Evolutionary conservation across 2,888 invertebrate species (phyloP).

Genomic region (Pseudeuparius sepicola): DNA sequence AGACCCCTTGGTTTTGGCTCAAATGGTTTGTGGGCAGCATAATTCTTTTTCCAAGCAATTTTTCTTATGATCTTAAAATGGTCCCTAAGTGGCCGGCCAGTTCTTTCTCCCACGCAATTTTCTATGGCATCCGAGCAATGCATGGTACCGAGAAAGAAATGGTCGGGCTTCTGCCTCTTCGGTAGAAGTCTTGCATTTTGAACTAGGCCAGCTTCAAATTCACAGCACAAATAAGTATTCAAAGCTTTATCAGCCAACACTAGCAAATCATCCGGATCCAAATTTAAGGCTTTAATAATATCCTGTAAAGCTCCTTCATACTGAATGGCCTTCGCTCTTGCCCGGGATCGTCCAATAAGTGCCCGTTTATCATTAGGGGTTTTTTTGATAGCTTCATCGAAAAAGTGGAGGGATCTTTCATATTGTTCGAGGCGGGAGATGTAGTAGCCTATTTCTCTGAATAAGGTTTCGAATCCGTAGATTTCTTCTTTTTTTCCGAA

Average conservation of each 20-base stretch:
- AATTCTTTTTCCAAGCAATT: conserved; percentile 35
- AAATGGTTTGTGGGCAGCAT: conserved; percentile 30
- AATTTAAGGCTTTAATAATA: conserved; percentile 39
- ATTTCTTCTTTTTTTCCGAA: conserved; percentile 30
- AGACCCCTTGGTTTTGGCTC: conserved; percentile 26
- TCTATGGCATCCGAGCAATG: conserved; percentile 37
- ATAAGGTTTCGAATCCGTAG: conserved; percentile 31
- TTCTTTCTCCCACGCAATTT: conserved; percentile 35
- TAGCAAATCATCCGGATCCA: conserved; percentile 32
- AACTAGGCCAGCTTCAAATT: conserved; percentile 35
- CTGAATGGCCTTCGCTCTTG: conserved; percentile 45
- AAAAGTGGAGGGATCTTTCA: conserved; percentile 32
- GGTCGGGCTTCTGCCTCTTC: conserved; percentile 34
- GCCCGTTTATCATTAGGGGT: conserved; percentile 42
- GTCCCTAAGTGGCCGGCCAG: conserved; percentile 36
- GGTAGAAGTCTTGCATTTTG: conserved; percentile 31
- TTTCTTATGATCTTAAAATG: conserved; percentile 37
- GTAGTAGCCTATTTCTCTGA: conserved; percentile 34
- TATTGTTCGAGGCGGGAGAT: conserved; percentile 34
- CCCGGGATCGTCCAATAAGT: conserved; percentile 45
- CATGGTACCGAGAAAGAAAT: conserved; percentile 37
- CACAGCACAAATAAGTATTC: conserved; percentile 34
- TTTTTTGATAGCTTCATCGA: conserved; percentile 31
- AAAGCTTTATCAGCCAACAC: conserved; percentile 33
- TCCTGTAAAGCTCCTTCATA: conserved; percentile 46